Conservation (phyloP, 1,140 invertebrate genomes). For the Drosophila watanabei region DNA sequence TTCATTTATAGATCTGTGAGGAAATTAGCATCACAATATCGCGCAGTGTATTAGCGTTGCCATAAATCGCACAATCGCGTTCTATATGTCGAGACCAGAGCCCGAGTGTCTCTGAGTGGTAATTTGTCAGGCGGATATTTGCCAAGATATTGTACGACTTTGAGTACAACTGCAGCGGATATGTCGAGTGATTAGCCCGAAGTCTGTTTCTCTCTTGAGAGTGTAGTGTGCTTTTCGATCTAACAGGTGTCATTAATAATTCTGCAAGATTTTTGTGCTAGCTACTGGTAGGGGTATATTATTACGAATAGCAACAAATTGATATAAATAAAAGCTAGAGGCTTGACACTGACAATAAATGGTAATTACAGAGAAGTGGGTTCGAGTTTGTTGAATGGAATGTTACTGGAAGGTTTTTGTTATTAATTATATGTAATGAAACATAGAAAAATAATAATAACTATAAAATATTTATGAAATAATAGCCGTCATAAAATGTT, state of each 20-base stretch:
- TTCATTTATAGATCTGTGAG: slow-evolving; percentile 61
- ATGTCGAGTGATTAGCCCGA: slow-evolving; percentile 35
- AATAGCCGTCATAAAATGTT: too few species aligned
- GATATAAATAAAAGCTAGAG: slow-evolving; percentile 1
- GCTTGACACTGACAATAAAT: slow-evolving; percentile 11
- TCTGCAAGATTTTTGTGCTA: not conserved
- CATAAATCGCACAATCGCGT: slow-evolving; percentile 61
- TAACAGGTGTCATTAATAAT: slow-evolving; percentile 16
- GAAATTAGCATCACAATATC: slow-evolving; percentile 61
- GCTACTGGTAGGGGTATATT: not conserved
- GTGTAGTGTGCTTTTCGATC: not conserved
- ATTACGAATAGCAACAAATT: slow-evolving; percentile 9
- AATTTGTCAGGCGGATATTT: slow-evolving; percentile 56
- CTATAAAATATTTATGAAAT: not conserved
- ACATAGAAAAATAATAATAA: not conserved
- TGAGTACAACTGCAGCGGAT: slow-evolving; percentile 35
- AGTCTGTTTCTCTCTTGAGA: slow-evolving; percentile 2
- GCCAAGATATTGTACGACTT: slow-evolving; percentile 15
- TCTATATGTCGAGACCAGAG: slow-evolving; percentile 45
- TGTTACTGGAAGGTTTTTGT: not conserved
- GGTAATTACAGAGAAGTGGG: not conserved
- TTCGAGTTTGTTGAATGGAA: not conserved
- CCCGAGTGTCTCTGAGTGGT: slow-evolving; percentile 38
- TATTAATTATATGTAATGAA: not conserved
- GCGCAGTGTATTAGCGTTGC: slow-evolving; percentile 43